Percentiles rank a stretch among this genome's conserved stretches.
Evolutionary conservation across 2,888 invertebrate genomes (phyloP).

Genomic region (Schizotus pectinicornis): DNA sequence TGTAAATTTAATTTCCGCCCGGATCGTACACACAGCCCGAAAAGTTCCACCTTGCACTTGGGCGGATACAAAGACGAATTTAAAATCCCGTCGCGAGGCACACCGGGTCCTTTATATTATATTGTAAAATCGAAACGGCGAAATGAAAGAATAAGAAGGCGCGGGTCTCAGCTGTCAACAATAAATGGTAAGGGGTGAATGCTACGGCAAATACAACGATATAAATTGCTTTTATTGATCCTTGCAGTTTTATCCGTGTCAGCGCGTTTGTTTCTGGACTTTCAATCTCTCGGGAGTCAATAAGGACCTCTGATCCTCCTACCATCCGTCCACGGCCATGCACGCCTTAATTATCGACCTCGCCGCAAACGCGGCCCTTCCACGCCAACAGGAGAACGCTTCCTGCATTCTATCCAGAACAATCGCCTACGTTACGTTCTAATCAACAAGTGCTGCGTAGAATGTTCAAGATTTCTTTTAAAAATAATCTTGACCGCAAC

Average conservation of each 20-base stretch:
- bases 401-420: too few relatives aligned
- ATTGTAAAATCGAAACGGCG: constrained; percentile 12
- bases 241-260: constrained; percentile 32
- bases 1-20: constrained; percentile 14
- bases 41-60: constrained; percentile 5
- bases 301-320: constrained; percentile 26
- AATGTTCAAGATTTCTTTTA: too few relatives aligned
- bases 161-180: constrained; percentile 25
- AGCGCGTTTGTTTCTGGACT: constrained; percentile 32
- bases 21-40: neutral
- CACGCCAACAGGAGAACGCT: too few relatives aligned
- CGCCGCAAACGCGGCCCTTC: too few relatives aligned
- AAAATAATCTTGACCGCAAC: too few relatives aligned
- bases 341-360: constrained; percentile 14
- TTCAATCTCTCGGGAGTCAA: constrained; percentile 30
- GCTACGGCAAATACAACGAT: constrained; percentile 29
- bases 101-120: constrained; percentile 8
- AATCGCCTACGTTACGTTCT: too few relatives aligned
- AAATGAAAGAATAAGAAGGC: constrained; percentile 17
- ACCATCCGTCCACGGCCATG: constrained; percentile 9
- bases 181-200: constrained; percentile 22
- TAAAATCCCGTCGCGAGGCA: constrained; percentile 1
- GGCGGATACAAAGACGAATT: constrained; percentile 1
- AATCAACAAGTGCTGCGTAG: too few relatives aligned
- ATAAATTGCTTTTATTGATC: constrained; percentile 37